Base-by-base conservation (phyloP, 2,797 vertebrate genomes). In the Clarias laeviceps region DNA sequence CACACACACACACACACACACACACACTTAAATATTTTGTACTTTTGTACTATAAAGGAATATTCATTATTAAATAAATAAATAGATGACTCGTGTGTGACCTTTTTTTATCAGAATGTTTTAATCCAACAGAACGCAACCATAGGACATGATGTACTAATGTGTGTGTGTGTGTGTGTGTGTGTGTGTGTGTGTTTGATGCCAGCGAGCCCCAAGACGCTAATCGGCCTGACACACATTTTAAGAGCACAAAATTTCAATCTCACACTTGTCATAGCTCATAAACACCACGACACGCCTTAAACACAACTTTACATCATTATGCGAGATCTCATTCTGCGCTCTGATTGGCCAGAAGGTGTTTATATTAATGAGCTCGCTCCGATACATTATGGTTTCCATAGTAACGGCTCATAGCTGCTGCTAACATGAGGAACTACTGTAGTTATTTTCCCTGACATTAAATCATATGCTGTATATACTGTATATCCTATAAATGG, bases 181-280 rank as follows among this genome's bases (percentile, higher is more conserved):
- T 34, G 29, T n/a, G 9, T 45, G 37, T 69, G 32, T 69, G 34
- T 17, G 40, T 27, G 2, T n/a, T 22, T 72, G 57, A 61, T 34
- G 24, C 34, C 80, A 40, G 50, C 24, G 20, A 66, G 66, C 34
- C 37, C 18, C 57, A 45, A 69, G 83, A 87, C 64, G 27, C 34
- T 89, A 91, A 91, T 90, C 29, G 85, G 27, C 83, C 80, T 87
- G 92, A 90, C 88, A 82, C 20, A 59, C 57, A 40, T 89, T 87
- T 72, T 82, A 84, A 84, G 68, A 78, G 85, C 76, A 80, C 56
- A 73, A 66, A 86, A 90, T 88, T 88, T 12, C 90, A 89, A 90
- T 90, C 73, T 82, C 85, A 89, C 50, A 83, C 88, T 88, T 87
- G 89, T 89, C 87, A 90, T 50, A 85, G 69, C 73, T 80, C 74